Conservation (phyloP, 2,888 invertebrate genomes). For the Pachliopta kotzebuea region DNA sequence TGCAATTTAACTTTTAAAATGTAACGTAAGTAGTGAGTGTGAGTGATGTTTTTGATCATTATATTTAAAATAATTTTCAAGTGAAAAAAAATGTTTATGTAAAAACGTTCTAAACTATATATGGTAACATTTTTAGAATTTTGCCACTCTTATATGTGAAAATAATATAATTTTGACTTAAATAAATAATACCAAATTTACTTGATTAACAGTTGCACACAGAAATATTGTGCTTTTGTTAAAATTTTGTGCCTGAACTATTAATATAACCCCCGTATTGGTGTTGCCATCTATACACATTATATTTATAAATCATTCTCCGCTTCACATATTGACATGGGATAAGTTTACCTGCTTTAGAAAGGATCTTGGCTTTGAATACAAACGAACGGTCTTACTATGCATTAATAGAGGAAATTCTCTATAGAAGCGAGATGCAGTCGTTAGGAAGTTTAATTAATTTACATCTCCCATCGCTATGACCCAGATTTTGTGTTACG, state of each 20-base stretch:
- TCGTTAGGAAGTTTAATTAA: slow-evolving; percentile 53
- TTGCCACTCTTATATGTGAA: no score
- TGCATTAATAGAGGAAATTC: slow-evolving; percentile 61
- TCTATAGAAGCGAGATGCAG: slow-evolving; percentile 51
- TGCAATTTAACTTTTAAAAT: no score
- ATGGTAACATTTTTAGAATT: no score
- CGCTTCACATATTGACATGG: slow-evolving; percentile 54
- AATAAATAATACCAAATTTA: no score
- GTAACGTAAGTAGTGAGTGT: no score
- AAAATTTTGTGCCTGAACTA: slow-evolving; percentile 26
- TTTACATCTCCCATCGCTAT: slow-evolving; percentile 36
- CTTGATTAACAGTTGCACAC: no score
- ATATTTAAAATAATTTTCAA: no score
- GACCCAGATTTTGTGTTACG: slow-evolving; percentile 17
- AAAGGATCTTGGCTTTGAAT: slow-evolving; percentile 46
- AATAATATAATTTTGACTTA: no score
- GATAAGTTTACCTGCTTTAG: slow-evolving; percentile 69
- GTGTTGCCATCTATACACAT: slow-evolving; percentile 53
- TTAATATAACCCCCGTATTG: slow-evolving; percentile 20
- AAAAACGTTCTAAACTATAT: no score
- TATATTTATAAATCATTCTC: slow-evolving; percentile 48
- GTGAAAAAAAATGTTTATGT: no score
- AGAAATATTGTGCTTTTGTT: no score
- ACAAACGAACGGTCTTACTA: slow-evolving; percentile 50
- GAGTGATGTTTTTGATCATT: no score